Percentiles rank a stretch among this genome's conserved stretches.
Conservation (phyloP, 2,113 vertebrate genomes). For the Theristicus caerulescens region DNA sequence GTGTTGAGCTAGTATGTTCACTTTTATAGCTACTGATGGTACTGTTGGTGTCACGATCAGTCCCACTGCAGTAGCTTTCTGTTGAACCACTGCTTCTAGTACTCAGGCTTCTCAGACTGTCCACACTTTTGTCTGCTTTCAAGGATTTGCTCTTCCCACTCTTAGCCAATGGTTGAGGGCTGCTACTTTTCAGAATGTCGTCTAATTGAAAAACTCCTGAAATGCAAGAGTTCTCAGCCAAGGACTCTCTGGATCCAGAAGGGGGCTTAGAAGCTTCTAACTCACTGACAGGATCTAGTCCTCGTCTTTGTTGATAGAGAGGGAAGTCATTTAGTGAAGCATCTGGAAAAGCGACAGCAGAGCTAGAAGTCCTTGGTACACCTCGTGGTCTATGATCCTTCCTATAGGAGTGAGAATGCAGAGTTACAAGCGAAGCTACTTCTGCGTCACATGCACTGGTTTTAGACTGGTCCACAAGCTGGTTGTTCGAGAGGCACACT, state of each 20-base stretch:
- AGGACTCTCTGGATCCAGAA: constrained; percentile 79
- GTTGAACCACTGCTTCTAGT: constrained; percentile 94
- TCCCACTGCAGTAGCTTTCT: constrained; percentile 96
- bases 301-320: constrained; percentile 90
- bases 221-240: constrained; percentile 75
- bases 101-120: constrained; percentile 93
- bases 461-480: constrained; percentile 85
- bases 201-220: constrained; percentile 81
- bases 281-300: constrained; percentile 93
- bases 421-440: constrained; percentile 79
- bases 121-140: constrained; percentile 87
- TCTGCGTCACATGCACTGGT: constrained; percentile 87
- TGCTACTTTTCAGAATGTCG: constrained; percentile 74
- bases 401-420: constrained; percentile 91
- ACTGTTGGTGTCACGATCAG: constrained; percentile 95
- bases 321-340: constrained; percentile 89
- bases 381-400: constrained; percentile 93
- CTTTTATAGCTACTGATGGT: constrained; percentile 95
- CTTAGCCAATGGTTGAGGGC: constrained; percentile 74
- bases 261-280: constrained; percentile 87
- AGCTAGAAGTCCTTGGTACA: constrained; percentile 97
- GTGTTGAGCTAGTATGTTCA: constrained; percentile 95
- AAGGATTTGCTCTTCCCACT: constrained; percentile 77
- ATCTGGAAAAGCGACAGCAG: constrained; percentile 95
- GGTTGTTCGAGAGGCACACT: constrained; percentile 82